phyloP scores from a whole-genome alignment of 2,888 invertebrate species.

The Ganaspis brasiliensis region DNA sequence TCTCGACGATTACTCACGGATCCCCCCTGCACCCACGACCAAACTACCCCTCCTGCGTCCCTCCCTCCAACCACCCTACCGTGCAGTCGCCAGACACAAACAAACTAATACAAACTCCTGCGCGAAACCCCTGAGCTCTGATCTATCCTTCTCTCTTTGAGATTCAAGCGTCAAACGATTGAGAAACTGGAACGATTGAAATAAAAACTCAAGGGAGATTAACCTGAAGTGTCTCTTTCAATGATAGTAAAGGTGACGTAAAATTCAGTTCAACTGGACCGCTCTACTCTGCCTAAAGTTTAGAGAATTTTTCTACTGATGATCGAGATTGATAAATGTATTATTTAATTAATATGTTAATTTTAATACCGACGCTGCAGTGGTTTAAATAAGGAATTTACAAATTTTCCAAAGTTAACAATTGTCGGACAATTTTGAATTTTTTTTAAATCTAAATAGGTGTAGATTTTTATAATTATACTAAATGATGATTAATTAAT shows the following conservation, averaged over 20 bases:
- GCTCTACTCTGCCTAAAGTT: too few relatives aligned
- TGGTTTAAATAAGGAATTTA: too few relatives aligned
- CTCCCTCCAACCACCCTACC: constrained; percentile 80
- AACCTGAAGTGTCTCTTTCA: not conserved
- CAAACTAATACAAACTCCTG: constrained; percentile 60
- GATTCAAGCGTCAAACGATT: constrained; percentile 46
- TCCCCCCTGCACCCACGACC: constrained; percentile 71
- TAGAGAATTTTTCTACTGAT: too few relatives aligned
- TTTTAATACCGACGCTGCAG: too few relatives aligned
- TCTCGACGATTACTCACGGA: constrained; percentile 70
- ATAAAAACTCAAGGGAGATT: constrained; percentile 10
- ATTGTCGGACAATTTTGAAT: too few relatives aligned
- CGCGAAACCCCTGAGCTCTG: constrained; percentile 50
- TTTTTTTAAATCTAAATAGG: too few relatives aligned
- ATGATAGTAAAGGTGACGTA: not conserved
- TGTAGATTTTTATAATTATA: too few relatives aligned
- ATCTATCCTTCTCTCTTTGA: constrained; percentile 52
- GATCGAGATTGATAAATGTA: too few relatives aligned
- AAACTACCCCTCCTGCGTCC: constrained; percentile 79
- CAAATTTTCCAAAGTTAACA: too few relatives aligned
- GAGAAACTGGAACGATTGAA: constrained; percentile 45
- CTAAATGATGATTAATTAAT: too few relatives aligned
- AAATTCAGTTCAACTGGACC: not conserved
- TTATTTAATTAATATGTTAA: too few relatives aligned
- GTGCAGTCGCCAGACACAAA: constrained; percentile 56